phyloP scores from a whole-genome alignment of 2,888 invertebrate species.

The Cryptophagus acutangulus region DNA sequence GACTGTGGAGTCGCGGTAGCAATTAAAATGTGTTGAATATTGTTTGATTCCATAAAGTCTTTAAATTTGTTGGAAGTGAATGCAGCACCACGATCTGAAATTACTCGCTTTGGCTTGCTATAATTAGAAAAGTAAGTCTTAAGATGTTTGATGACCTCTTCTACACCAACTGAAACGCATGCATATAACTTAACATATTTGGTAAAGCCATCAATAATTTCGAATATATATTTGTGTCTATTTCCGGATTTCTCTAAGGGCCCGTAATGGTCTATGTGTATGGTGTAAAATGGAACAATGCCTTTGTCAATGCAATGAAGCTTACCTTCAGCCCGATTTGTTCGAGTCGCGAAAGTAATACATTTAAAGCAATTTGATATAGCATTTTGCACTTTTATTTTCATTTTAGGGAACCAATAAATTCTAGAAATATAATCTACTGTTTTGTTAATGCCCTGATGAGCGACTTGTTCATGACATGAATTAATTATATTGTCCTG shows the following conservation, averaged over 20 bases:
- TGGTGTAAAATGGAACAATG: constrained; percentile 5
- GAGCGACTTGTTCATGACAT: constrained; percentile 14
- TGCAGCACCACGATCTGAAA: constrained; percentile 22
- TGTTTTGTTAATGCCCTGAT: constrained; percentile 11
- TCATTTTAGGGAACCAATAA: constrained; percentile 8
- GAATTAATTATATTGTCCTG: constrained; percentile 12
- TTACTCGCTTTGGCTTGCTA: constrained; percentile 15
- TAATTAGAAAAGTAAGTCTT: constrained; percentile 12
- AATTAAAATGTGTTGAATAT: constrained; percentile 18
- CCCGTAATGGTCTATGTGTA: constrained; percentile 6
- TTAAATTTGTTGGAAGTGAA: constrained; percentile 19
- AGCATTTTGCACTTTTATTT: neutral
- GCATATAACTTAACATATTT: constrained; percentile 6
- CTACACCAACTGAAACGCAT: neutral
- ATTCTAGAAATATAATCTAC: neutral
- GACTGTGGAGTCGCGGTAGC: constrained; percentile 20
- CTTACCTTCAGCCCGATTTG: neutral
- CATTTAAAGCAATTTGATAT: constrained; percentile 6
- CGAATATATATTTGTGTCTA: constrained; percentile 5
- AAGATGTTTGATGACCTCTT: constrained; percentile 8
- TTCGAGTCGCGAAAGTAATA: neutral
- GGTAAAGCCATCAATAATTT: constrained; percentile 6
- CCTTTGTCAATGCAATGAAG: constrained; percentile 6
- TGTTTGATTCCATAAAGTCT: constrained; percentile 14
- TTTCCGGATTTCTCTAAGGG: constrained; percentile 5